Base-by-base conservation (phyloP, 2,888 invertebrate genomes). In the Nezara viridula region DNA sequence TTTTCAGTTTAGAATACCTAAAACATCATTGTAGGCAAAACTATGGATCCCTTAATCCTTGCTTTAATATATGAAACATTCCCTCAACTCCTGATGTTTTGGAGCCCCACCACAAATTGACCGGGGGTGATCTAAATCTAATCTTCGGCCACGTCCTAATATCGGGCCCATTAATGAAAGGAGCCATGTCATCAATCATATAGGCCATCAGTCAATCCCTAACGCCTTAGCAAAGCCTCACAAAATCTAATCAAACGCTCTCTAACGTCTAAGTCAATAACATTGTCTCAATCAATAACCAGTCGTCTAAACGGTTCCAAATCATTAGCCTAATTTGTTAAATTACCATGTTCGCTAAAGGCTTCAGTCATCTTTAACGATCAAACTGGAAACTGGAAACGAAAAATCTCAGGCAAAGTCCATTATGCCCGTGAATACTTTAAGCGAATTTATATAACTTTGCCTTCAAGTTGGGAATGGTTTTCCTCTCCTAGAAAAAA, bases 231-330 rank as follows among this genome's bases (percentile, higher is more conserved):
- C 77, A 24, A 40, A 77, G 37, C 40, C 40, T 77, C 77, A 77
- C 77, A 77, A 77, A 77, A 77, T 77, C 77, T 77, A 77, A 77
- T 77, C 77, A 77, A 77, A 40, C 40, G 19, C 77, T 24, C 40
- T 19, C 77, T 77, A 37, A 77, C 40, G 40, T 19, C 19, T 77
- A 40, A 37, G 77, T 19, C 77, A 77, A 77, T 77, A 40, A 37
- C 77, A 21, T 37, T 21, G 37, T 40, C 37, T 77, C 40, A 40
- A 77, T 40, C 77, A 77, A 77, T 77, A 77, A 40, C 19, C 10
- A 21, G 37, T 16, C 77, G 3, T 27, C 60, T 60, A 27, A 27
- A 60, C 27, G 60, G 50, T 16, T 50, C 7, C 4, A 50, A 3
- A 50, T 24, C 24, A 60, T 60, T 60, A 60, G 60, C 60, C 60